These are phyloP conservation scores for Galeruca laticollis DNA, from an alignment of 2,888 invertebrate genomes.

Conservation along the genomic window DNA sequence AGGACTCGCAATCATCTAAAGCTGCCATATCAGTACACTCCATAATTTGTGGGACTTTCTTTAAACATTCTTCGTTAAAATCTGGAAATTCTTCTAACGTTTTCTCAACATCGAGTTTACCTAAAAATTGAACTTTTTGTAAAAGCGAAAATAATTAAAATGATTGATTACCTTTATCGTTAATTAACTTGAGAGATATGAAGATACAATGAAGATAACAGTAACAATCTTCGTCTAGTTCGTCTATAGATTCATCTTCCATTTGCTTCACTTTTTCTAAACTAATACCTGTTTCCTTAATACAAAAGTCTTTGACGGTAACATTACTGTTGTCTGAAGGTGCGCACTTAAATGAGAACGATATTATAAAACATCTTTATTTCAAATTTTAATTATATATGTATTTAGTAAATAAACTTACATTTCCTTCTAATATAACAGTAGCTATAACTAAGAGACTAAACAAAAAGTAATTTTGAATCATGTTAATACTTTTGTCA, in stretches of 20 bases:
- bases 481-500: slow-evolving; percentile 10
- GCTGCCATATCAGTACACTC: slow-evolving; percentile 44
- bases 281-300: slow-evolving; percentile 35
- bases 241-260: slow-evolving; percentile 31
- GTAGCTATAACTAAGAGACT: neutral
- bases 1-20: slow-evolving; percentile 35
- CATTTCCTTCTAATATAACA: slow-evolving; percentile 23
- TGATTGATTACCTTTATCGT: slow-evolving; percentile 31
- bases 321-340: slow-evolving; percentile 12
- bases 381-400: slow-evolving; percentile 1
- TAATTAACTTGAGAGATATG: slow-evolving; percentile 25
- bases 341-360: slow-evolving; percentile 23
- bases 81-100: slow-evolving; percentile 27
- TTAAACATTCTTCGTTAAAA: slow-evolving; percentile 44
- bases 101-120: slow-evolving; percentile 14
- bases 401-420: no score
- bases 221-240: slow-evolving; percentile 36
- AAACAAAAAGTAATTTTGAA: slow-evolving; percentile 4
- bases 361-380: neutral
- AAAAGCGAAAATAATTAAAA: no score
- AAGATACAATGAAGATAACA: slow-evolving; percentile 42
- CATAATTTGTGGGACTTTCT: slow-evolving; percentile 39
- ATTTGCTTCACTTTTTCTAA: slow-evolving; percentile 34
- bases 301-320: slow-evolving; percentile 39
- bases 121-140: neutral